These are phyloP conservation scores for Bellardia pandia DNA, from an alignment of 2,888 invertebrate species.

Conservation along the genomic window DNA sequence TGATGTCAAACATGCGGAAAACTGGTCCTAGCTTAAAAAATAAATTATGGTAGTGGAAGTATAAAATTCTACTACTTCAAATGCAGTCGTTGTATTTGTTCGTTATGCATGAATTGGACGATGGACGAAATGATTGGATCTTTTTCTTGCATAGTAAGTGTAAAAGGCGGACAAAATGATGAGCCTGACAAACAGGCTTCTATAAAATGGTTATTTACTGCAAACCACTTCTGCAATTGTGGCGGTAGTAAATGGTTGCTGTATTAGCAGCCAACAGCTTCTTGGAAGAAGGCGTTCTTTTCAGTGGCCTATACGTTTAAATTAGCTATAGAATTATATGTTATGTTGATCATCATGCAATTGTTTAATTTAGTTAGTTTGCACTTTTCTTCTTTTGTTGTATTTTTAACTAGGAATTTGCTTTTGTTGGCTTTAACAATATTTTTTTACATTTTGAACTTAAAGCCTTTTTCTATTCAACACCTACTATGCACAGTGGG, in stretches of 20 bases:
- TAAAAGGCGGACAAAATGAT: constrained; percentile 25
- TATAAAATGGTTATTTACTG: background rate
- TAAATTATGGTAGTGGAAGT: constrained; percentile 13
- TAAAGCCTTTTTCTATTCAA: too few species aligned
- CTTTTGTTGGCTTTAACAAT: background rate
- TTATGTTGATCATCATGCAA: background rate
- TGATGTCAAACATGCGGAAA: constrained; percentile 71
- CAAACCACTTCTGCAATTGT: background rate
- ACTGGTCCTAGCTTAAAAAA: constrained; percentile 57
- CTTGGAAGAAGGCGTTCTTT: constrained; percentile 42
- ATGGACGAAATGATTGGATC: constrained; percentile 17
- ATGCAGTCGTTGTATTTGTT: constrained; percentile 11
- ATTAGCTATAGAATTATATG: background rate
- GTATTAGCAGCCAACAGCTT: background rate
- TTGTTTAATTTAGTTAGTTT: background rate
- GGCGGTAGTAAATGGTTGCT: background rate
- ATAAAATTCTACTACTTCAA: constrained; percentile 6
- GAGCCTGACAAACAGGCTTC: constrained; percentile 44
- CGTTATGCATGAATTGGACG: constrained; percentile 58
- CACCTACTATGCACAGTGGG: too few species aligned
- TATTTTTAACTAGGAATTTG: too few species aligned
- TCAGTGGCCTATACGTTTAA: background rate
- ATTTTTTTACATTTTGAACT: background rate
- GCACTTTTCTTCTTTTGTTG: background rate
- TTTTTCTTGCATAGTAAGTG: background rate